Percentiles rank a stretch among this genome's conserved stretches.
These are phyloP conservation scores for Holothuria leucospilota DNA, from an alignment of 53 echinoderm and acorn worm genomes.

Conservation along the genomic window DNA sequence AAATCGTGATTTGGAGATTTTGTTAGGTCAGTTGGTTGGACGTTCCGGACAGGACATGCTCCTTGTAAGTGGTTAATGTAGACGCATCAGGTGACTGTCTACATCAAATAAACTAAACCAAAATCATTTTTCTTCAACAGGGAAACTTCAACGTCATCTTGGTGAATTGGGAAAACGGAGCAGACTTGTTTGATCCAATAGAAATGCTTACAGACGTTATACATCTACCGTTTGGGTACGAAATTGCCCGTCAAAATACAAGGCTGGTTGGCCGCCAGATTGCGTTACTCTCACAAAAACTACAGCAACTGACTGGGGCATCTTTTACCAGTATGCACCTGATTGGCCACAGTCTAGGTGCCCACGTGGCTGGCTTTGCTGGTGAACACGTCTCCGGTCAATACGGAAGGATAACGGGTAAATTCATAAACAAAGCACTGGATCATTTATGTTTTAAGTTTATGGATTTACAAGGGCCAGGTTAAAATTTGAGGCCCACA, in stretches of 20 bases:
- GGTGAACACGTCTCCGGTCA: slow-evolving; percentile 9
- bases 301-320: neutral
- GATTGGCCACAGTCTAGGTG: slow-evolving; percentile 33
- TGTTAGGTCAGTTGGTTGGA: too few relatives aligned
- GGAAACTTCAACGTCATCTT: slow-evolving; percentile 29
- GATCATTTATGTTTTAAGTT: too few relatives aligned
- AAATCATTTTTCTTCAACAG: neutral
- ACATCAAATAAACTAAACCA: too few relatives aligned
- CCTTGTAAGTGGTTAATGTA: too few relatives aligned
- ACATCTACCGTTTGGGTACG: neutral
- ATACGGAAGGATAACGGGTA: slow-evolving; percentile 27
- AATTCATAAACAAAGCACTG: too few relatives aligned
- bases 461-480: too few relatives aligned
- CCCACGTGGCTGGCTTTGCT: slow-evolving; percentile 24
- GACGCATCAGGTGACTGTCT: too few relatives aligned
- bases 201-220: neutral
- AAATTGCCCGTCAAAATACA: slow-evolving; percentile 21
- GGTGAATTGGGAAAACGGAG: slow-evolving; percentile 27
- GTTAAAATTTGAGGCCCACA: too few relatives aligned
- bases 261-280: slow-evolving; percentile 27
- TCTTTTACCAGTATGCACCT: neutral
- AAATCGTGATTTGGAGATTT: too few relatives aligned
- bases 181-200: neutral
- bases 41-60: too few relatives aligned
- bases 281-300: slow-evolving; percentile 1